Evolutionary conservation across 2,888 invertebrate genomes (phyloP).

Genomic region (Alsophila aescularia): DNA sequence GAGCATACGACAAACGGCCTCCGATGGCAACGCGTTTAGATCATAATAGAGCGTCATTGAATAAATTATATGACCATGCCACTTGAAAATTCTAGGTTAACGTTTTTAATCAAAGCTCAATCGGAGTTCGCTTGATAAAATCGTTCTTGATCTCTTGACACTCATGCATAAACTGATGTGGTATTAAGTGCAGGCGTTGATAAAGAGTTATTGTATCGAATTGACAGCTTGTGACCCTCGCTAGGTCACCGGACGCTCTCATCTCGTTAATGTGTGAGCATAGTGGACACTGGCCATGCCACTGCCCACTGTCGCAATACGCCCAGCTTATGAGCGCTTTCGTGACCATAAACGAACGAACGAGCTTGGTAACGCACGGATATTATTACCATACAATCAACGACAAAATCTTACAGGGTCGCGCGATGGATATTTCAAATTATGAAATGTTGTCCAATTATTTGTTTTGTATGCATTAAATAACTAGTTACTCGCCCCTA

Average conservation of each 20-base stretch:
- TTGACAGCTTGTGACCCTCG: slow-evolving; percentile 58
- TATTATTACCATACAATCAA: slow-evolving; percentile 37
- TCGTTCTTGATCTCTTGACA: slow-evolving; percentile 32
- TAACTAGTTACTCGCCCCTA: too few species aligned
- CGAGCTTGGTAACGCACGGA: slow-evolving; percentile 38
- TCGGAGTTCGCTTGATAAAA: slow-evolving; percentile 31
- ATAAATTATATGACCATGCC: slow-evolving; percentile 34
- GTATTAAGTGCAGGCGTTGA: slow-evolving; percentile 43
- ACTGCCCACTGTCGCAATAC: slow-evolving; percentile 44
- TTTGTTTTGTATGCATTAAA: slow-evolving; percentile 10
- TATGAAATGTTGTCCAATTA: slow-evolving; percentile 20
- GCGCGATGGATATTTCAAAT: slow-evolving; percentile 29
- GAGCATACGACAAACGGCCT: slow-evolving; percentile 51
- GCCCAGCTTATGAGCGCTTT: slow-evolving; percentile 34
- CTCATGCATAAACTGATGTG: slow-evolving; percentile 37
- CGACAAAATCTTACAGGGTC: slow-evolving; percentile 36
- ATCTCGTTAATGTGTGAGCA: slow-evolving; percentile 52
- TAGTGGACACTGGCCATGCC: slow-evolving; percentile 36
- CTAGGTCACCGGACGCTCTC: slow-evolving; percentile 56
- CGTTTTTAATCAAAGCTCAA: slow-evolving; percentile 28
- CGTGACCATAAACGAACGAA: slow-evolving; percentile 39
- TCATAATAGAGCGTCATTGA: slow-evolving; percentile 42
- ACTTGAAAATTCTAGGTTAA: slow-evolving; percentile 28
- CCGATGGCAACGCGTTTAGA: slow-evolving; percentile 47
- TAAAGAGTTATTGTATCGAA: slow-evolving; percentile 52